Base-by-base conservation (phyloP, 2,888 invertebrate genomes). In the Schrankia costaestrigalis region DNA sequence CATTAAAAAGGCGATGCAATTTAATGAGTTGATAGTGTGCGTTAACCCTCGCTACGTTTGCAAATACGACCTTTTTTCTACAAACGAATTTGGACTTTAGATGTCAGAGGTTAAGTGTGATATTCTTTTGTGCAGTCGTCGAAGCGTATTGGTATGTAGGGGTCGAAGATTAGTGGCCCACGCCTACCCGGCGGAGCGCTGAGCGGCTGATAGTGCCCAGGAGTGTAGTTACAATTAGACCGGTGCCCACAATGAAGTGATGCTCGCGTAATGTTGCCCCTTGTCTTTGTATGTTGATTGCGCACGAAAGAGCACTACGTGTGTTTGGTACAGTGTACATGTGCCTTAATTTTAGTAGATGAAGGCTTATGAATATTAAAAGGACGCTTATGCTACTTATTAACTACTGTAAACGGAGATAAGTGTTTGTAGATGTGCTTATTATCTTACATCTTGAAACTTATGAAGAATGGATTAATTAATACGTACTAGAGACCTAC, bases 1-100 rank as follows among this genome's bases (percentile, higher is more conserved):
- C 87, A 87, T 87, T 87, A 87, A 87, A 87, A 87, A 86, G 80
- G 84, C 85, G 86, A 87, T 87, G 87, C 87, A 87, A 87, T 87
- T 87, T 87, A 87, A 87, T 86, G 85, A 86, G 80, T 84, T 84
- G 87, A 85, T 87, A 86, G 87, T 87, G 87, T 86, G 85, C 81
- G 87, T 86, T 84, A 78, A 82, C 84, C 85, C 84, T 78, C 80
- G 81, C 83, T 76, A 77, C 79, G 83, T 85, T 84, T 78, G 82
- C 85, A 81, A 83, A 85, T 83, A 82, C 69, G 60, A 49, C 42
- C 41, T 23, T 19, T 28, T 32, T 8, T 19, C 9, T 14, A 12
- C 53, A 40, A 25, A 27, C 43, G 41, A 78, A 54, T 55, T 48
- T 61, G 41, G 41, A 50, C 75, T 66, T 60, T 81, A 67, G 45